Percentiles rank a stretch among this genome's conserved stretches.
Evolutionary conservation across 2,888 invertebrate genomes (phyloP).

Genomic region (Drosophila leonis): DNA sequence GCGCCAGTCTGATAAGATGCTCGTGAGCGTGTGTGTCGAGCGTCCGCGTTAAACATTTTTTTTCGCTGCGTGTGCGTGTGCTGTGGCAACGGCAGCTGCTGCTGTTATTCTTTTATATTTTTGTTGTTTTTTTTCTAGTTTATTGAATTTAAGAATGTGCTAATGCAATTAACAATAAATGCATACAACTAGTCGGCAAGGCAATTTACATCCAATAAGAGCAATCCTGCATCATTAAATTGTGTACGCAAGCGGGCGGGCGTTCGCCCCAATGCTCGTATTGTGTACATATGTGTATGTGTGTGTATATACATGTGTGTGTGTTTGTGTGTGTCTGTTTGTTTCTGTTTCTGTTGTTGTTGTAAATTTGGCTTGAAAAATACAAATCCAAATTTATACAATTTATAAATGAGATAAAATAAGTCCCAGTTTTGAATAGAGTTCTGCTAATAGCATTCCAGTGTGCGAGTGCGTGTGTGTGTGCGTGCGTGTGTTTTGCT

Average conservation of each 20-base stretch:
- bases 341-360: slow-evolving; percentile 38
- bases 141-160: slow-evolving; percentile 39
- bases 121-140: slow-evolving; percentile 57
- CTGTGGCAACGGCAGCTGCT: slow-evolving; percentile 51
- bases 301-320: background rate
- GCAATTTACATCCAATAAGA: slow-evolving; percentile 52
- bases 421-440: slow-evolving; percentile 16
- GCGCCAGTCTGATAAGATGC: slow-evolving; percentile 65
- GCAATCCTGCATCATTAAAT: slow-evolving; percentile 27
- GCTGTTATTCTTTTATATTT: slow-evolving; percentile 42
- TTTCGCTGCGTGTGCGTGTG: slow-evolving; percentile 63
- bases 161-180: slow-evolving; percentile 40
- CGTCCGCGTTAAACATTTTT: slow-evolving; percentile 54
- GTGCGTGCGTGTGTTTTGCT: slow-evolving; percentile 15
- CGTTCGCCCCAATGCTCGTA: slow-evolving; percentile 54
- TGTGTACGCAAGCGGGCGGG: slow-evolving; percentile 54
- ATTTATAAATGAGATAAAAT: slow-evolving; percentile 27
- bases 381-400: slow-evolving; percentile 26
- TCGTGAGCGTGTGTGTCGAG: slow-evolving; percentile 64
- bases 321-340: background rate
- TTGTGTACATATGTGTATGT: slow-evolving; percentile 27
- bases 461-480: slow-evolving; percentile 8
- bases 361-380: slow-evolving; percentile 39
- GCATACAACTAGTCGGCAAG: slow-evolving; percentile 26
- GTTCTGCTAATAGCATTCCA: slow-evolving; percentile 3